Conservation (phyloP, 2,888 invertebrate species). For the Cosmopolites sordidus region DNA sequence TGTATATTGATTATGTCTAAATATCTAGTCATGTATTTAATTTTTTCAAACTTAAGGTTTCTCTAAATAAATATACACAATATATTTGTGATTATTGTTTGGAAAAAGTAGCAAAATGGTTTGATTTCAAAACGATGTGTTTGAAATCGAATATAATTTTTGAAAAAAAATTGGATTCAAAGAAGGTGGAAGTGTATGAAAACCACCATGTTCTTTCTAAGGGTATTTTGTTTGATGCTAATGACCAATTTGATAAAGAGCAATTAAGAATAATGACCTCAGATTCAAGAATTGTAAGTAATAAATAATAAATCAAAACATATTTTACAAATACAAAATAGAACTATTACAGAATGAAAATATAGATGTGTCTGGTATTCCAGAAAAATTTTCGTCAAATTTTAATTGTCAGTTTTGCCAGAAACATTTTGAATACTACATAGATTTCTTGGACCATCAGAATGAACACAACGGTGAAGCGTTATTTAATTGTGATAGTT, state of each 20-base stretch:
- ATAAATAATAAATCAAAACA: no score
- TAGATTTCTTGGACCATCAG: slow-evolving; percentile 37
- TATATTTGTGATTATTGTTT: slow-evolving; percentile 6
- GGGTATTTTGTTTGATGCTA: no score
- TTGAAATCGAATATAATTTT: slow-evolving; percentile 5
- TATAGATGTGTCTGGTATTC: not conserved
- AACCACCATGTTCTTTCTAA: no score
- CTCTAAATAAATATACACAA: not conserved
- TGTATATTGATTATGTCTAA: no score
- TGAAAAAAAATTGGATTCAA: not conserved
- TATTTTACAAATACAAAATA: no score
- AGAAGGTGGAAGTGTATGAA: not conserved
- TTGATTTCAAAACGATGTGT: slow-evolving; percentile 14
- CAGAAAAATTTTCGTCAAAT: no score
- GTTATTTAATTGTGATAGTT: slow-evolving; percentile 34
- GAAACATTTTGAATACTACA: slow-evolving; percentile 31
- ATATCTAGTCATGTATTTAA: not conserved
- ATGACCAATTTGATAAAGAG: no score
- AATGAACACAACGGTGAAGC: slow-evolving; percentile 30
- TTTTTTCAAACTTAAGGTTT: not conserved
- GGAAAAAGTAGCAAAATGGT: slow-evolving; percentile 6
- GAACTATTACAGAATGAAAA: not conserved
- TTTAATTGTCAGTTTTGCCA: slow-evolving; percentile 32
- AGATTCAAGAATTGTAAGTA: no score
- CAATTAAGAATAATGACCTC: no score